Base-by-base conservation (phyloP, 2,113 vertebrate genomes). In the Lamprotornis superbus region DNA sequence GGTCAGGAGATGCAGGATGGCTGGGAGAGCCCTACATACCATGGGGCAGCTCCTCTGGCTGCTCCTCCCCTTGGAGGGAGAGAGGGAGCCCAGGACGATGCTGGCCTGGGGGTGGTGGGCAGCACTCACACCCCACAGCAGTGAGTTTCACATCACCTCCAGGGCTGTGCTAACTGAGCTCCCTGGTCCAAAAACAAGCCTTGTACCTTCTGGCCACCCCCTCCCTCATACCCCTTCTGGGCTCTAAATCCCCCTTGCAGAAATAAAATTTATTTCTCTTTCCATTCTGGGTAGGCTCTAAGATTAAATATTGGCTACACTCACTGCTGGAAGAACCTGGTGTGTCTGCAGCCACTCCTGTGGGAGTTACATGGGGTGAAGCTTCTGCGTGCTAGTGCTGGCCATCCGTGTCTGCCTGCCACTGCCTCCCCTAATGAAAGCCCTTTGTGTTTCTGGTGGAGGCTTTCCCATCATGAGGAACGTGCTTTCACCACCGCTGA, bases 391-490 rank as follows among this genome's bases (percentile, higher is more conserved):
- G 40, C 59, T 2, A 3, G 92, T 4, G 1, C 87, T 64, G 67
- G 76, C 90, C 5, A 2, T 76, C 80, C 22, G 1, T 5, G 9
- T 25, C 82, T 5, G 35, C 56, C 82, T 0, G 17, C 78, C 2
- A 0, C 63, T 24, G 79, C 87, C 90, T 83, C 33, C 56, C 31
- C 47, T 47, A 19, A 59, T 80, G 78, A 95, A 91, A 94, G 84
- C 49, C 69, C 91, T 96, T 94, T 90, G 91, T 95, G 77, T 86
- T 94, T 9, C 73, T 64, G 5, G 35, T 5, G 0, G 70, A 79
- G 80, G 60, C 53, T 74, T 90, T 68, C 77, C 93, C 95, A 95
- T 91, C 91, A 88, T 25, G 27, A 97, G 91, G 83, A 82, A 91
- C 28, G 30, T 74, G 89, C 91, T 92, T 71, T 90, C 64, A 64